A percentile compares a stretch with the other conserved stretches of the same genome.
phyloP scores from a whole-genome alignment of 2,888 invertebrate genomes.

The Epirrita christyi region DNA sequence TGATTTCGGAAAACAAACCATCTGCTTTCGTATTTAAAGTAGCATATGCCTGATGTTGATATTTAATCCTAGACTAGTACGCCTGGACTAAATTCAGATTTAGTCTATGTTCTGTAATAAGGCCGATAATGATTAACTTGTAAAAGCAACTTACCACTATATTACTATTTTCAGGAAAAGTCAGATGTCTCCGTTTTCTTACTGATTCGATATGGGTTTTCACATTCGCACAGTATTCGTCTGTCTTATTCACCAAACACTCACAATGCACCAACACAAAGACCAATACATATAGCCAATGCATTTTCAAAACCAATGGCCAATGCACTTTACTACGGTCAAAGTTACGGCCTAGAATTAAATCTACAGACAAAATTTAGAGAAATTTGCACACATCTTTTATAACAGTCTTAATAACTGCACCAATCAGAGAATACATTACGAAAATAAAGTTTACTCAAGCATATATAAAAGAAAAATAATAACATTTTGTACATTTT shows the following conservation, averaged over 20 bases:
- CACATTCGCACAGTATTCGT: constrained; percentile 62
- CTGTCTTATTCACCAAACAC: constrained; percentile 32
- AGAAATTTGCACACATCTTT: not conserved
- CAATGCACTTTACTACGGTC: not conserved
- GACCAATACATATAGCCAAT: constrained; percentile 7
- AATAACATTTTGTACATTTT: not conserved
- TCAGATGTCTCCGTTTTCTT: constrained; percentile 66
- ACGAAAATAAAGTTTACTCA: not conserved
- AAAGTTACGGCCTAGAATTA: too few species aligned
- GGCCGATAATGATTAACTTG: too few species aligned
- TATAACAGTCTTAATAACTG: not conserved
- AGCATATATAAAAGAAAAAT: not conserved
- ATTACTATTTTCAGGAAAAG: constrained; percentile 65
- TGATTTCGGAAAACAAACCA: too few species aligned
- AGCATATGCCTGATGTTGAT: too few species aligned
- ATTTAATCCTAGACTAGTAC: too few species aligned
- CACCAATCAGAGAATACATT: too few species aligned
- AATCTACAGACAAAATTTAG: not conserved
- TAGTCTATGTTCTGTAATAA: too few species aligned
- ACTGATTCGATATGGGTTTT: constrained; percentile 55
- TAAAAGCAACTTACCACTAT: constrained; percentile 61
- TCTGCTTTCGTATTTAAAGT: too few species aligned
- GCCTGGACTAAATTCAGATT: too few species aligned
- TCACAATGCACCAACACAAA: constrained; percentile 40
- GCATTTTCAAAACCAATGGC: constrained; percentile 7